Base-by-base conservation (phyloP, 2,888 invertebrate species). In the Cantharis lateralis region DNA sequence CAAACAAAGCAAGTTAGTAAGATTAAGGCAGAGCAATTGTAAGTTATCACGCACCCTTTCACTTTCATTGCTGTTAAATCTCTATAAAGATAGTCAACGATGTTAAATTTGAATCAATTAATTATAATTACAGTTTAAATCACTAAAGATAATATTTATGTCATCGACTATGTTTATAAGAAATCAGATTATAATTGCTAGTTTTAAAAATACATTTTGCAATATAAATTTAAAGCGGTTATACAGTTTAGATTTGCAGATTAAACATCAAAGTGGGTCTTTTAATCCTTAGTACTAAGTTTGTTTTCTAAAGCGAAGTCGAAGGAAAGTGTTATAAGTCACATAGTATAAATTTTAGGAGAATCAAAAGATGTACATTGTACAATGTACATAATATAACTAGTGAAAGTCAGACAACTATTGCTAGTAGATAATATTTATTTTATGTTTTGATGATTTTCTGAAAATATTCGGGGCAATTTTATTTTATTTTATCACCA, bases 11-110 rank as follows among this genome's bases (percentile, higher is more conserved):
- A 87, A 79, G 84, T 88, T 20, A 87, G 84, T 80, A 85, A 84
- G 78, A 83, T 88, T 24, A 85, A 84, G 76, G 85, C 88, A 4
- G 88, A 86, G 80, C 87, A 88, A 81, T 81, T 89, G 89, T 89
- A 84, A 88, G 89, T 88, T 66, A 71, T 15, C 69, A 69, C 61
- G 63, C 61, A 70, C 48, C n/a, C 18, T 71, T 15, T 68, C 15
- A 68, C 20, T 68, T 26, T 68, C 15, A 18, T 20, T 13, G 10
- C 15, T n/a, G 26, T 18, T 68, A 20, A 48, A 48, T 48, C 48
- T 48, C 48, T 48, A 48, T 48, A 48, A 48, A 48, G 48, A 48
- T 48, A 48, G n/a, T n/a, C 48, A 48, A n/a, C 48, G n/a, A 48
- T 9, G n/a, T 48, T 48, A 48, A 48, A 48, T n/a, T 48, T 48